Base-by-base conservation (phyloP, 2,113 vertebrate species). In the Rostratula benghalensis region DNA sequence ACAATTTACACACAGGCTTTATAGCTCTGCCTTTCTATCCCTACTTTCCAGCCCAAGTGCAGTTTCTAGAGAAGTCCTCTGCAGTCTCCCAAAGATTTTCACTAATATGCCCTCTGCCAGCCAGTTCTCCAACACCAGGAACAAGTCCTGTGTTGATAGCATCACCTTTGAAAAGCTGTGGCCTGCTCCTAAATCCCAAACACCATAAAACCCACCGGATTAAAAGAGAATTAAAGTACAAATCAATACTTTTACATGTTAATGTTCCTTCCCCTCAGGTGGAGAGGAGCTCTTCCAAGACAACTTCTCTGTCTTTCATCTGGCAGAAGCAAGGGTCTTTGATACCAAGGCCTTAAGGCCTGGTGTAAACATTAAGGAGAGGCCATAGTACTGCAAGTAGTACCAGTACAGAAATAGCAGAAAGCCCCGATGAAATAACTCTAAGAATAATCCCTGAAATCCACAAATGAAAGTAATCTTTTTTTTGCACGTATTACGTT, bases 111-210 rank as follows among this genome's bases (percentile, higher is more conserved):
- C 71, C 41, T 73, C 35, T 90, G 46, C 50, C 51, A 68, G 13
- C 7, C 59, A 70, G 25, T 3, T n/a, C 39, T 46, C 24, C 48
- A 81, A 10, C n/a, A 78, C 30, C 13, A 69, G 81, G 31, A 75
- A 33, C 0, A 4, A 77, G 37, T 31, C 33, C 5, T 1, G 0
- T 22, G 9, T 45, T 60, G 71, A 39, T 7, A 76, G 30, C 35
- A 46, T 28, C 69, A 61, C 35, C 61, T 83, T 77, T 48, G 45
- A 68, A 67, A 82, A 88, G 37, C 54, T 37, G 19, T 0, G 1
- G 59, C 43, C 11, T 63, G 30, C 51, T 68, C 30, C 7, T 6
- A 20, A 78, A 78, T 57, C n/a, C 20, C 65, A 61, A 90, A 31
- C 5, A 25, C 65, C 77, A 43, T 28, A 39, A 91, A 71, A 13